Evolutionary conservation across 2,113 vertebrate genomes (phyloP), one percentile per base, ranked within the genome.

Genomic region (Fregetta grallaria): DNA sequence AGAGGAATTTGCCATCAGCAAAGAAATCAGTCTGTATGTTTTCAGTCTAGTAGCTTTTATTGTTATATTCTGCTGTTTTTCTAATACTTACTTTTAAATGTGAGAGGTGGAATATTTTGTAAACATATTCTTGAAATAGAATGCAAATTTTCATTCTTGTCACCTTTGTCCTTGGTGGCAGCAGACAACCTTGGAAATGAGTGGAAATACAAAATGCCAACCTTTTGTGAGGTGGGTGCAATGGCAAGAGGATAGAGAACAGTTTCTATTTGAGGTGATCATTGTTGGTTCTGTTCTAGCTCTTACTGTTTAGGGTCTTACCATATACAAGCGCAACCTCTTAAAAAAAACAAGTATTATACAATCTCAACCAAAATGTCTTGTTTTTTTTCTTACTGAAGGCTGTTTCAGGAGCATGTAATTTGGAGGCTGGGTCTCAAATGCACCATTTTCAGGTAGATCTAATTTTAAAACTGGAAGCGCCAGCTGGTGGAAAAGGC

Each of bases 41-140:
- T 90, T 76, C 30, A 21, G 93, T 90, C 88, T 93, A 67, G 78
- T 75, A 77, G 45, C 26, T 92, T 90, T 93, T 90, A 70, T 70
- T 79, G 66, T 68, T 76, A 10, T 73, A 50, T 66, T 90, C 88
- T 77, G 34, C 34, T 86, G 8, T 4, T 73, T 45, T 79, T 61
- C 66, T 73, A 93, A 68, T 92, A 62, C 13, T 63, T 29, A 26
- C 30, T 90, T 84, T 79, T 62, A 77, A 94, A 86, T 42, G 34
- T 36, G 45, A 95, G 63, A 44, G 25, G 45, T 61, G 36, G 34
- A 66, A 56, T 79, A 56, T 73, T 72, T 90, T 88, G 42, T 74
- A 88, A 65, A 76, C 22, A n/a, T 70, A 47, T 73, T 83, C 17
- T 70, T 86, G 74, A 95, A 90, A 93, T 72, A 61, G 15, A 82